Evolutionary conservation across 1,140 invertebrate species (phyloP).

Genomic region (Leucophenga varia): DNA sequence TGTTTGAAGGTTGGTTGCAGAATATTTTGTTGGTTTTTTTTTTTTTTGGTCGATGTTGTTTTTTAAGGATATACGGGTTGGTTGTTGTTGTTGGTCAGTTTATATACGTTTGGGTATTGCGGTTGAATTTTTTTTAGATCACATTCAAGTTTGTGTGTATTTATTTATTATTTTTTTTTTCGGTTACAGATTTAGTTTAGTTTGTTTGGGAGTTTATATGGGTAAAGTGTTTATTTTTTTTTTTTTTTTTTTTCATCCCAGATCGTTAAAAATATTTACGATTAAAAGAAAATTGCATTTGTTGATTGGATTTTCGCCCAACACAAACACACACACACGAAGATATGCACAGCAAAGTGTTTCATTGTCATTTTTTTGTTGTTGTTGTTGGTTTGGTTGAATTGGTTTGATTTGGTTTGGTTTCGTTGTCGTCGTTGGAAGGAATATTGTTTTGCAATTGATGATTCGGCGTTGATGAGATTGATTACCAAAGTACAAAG

Average conservation of each 20-base stretch:
- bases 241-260: too few species aligned
- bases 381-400: conserved; percentile 11
- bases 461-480: conserved; percentile 33
- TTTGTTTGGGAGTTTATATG: too few species aligned
- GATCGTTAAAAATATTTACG: conserved; percentile 54
- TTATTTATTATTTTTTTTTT: too few species aligned
- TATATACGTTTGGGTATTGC: too few species aligned
- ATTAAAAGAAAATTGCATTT: conserved; percentile 52
- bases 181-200: too few species aligned
- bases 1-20: neutral
- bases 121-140: too few species aligned
- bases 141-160: too few species aligned
- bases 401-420: conserved; percentile 7
- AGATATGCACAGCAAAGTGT: neutral
- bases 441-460: neutral
- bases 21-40: conserved; percentile 21
- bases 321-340: neutral
- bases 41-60: conserved; percentile 33
- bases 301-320: conserved; percentile 39
- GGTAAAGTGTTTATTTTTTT: too few species aligned
- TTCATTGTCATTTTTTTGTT: conserved; percentile 10
- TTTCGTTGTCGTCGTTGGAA: conserved; percentile 29
- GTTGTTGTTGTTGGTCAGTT: neutral
- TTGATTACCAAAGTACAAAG: conserved; percentile 36
- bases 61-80: too few species aligned